phyloP scores from a whole-genome alignment of 30 jellyfish, hydroid and myxozoan genomes.

The Hydractinia echinata region DNA sequence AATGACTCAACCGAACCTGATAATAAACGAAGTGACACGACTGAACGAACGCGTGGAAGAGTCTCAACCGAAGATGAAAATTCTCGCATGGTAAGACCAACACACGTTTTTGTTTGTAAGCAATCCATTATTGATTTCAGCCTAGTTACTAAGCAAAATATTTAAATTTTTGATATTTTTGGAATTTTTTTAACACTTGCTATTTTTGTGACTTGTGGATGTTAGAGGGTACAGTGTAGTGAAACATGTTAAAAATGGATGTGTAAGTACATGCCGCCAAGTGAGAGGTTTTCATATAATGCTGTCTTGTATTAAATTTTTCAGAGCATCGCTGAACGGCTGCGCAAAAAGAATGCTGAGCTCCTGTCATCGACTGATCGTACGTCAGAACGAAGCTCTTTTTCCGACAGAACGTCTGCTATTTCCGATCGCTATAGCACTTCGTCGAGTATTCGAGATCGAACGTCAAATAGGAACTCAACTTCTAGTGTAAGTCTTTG shows the following conservation, averaged over 20 bases:
- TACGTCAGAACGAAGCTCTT: background rate
- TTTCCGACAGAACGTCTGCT: conserved; percentile 21
- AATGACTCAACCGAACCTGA: background rate
- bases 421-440: background rate
- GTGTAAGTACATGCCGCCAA: too few species aligned
- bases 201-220: too few species aligned
- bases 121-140: background rate
- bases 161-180: too few species aligned
- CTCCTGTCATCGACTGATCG: conserved; percentile 31
- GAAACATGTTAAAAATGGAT: too few species aligned
- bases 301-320: background rate
- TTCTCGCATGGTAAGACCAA: background rate
- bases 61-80: background rate
- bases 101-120: background rate
- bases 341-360: conserved; percentile 46
- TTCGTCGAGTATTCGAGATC: conserved; percentile 7
- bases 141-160: background rate
- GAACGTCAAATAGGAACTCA: conserved; percentile 4
- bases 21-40: background rate
- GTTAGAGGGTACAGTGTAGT: too few species aligned
- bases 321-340: conserved; percentile 79
- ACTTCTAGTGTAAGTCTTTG: too few species aligned
- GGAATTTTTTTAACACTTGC: too few species aligned
- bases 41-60: background rate
- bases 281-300: too few species aligned